Percentiles rank a stretch among this genome's conserved stretches.
Evolutionary conservation across 2,888 invertebrate species (phyloP).

Genomic region (Rosalia funebris): DNA sequence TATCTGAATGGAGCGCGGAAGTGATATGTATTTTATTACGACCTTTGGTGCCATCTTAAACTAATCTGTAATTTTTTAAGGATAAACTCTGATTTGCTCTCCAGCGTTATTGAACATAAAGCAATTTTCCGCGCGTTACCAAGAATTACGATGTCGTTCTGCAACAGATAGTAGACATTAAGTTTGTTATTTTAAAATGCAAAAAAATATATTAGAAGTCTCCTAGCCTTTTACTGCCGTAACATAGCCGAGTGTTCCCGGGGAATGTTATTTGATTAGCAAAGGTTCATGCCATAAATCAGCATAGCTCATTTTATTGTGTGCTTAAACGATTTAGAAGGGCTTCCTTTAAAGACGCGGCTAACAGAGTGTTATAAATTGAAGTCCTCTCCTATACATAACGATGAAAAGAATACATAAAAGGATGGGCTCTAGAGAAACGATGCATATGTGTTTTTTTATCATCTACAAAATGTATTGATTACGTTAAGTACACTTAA

Average conservation of each 20-base stretch:
- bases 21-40: no score
- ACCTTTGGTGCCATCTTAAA: no score
- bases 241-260: not conserved
- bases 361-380: not conserved
- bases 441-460: not conserved
- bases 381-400: not conserved
- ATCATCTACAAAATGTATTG: not conserved
- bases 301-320: not conserved
- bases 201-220: not conserved
- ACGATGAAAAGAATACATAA: not conserved
- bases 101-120: not conserved
- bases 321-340: not conserved
- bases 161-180: not conserved
- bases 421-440: not conserved
- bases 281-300: not conserved
- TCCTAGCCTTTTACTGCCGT: not conserved
- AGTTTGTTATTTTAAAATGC: not conserved
- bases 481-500: no score
- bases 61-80: no score
- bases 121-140: not conserved
- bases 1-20: no score
- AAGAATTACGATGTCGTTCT: not conserved
- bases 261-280: not conserved
- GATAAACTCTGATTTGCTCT: not conserved
- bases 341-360: not conserved